These are phyloP conservation scores for Ciconia nigra DNA, from an alignment of 2,797 vertebrate genomes.

Conservation along the genomic window DNA sequence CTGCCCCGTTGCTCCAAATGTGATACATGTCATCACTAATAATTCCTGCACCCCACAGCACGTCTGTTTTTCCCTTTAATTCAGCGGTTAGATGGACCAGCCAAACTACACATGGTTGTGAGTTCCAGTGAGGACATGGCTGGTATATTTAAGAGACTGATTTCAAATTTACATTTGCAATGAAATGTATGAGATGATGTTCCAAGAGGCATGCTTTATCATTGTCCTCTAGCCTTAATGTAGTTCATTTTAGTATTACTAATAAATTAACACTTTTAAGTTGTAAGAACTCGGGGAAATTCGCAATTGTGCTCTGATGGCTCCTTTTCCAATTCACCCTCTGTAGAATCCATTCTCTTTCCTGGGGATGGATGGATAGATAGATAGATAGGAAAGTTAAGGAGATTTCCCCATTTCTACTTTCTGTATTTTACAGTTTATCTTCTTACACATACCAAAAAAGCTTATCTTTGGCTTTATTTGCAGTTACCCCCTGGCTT, in stretches of 20 bases:
- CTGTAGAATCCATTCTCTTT: not conserved
- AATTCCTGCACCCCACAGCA: not conserved
- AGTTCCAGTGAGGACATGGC: not conserved
- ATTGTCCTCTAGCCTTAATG: not conserved
- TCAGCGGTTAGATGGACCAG: not conserved
- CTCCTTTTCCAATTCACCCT: not conserved
- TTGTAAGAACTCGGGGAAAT: not conserved
- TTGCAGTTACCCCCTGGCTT: not conserved
- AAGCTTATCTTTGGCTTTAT: not conserved
- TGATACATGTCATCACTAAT: conserved; percentile 9
- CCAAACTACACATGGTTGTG: not conserved
- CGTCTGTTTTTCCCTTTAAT: not conserved
- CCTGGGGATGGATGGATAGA: not conserved
- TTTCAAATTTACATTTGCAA: not conserved
- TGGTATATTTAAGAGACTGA: not conserved
- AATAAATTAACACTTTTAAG: not conserved
- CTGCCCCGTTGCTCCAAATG: not conserved
- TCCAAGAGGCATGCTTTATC: not conserved
- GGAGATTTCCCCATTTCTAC: not conserved
- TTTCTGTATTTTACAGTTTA: not conserved
- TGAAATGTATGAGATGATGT: not conserved
- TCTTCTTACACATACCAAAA: not conserved
- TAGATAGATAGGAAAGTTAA: not conserved
- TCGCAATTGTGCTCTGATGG: not conserved
- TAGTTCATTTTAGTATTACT: not conserved